Base-by-base conservation (phyloP, 2,888 invertebrate species). In the Cephus rjabovi region DNA sequence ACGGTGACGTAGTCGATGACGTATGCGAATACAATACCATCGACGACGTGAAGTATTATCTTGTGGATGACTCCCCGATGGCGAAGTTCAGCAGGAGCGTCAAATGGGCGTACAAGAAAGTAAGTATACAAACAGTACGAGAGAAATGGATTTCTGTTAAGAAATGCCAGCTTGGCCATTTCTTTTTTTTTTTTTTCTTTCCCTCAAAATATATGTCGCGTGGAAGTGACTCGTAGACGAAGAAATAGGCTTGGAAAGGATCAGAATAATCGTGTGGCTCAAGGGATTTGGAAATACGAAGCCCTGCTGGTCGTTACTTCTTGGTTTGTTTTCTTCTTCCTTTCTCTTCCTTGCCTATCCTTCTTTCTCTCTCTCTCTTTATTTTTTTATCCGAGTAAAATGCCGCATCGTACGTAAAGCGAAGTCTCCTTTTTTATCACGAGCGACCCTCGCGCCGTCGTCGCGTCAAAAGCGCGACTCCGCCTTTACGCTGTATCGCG, bases 81-180 rank as follows among this genome's bases (percentile, higher is more conserved):
- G 89, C 86, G 56, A 88, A 86, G 76, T 89, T 89, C 81, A 84
- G 86, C 37, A 84, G 87, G 11, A 86, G 87, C 85, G 83, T 86
- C 86, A 89, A 88, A 84, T 89, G 88, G 89, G 85, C 88, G 85
- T 87, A 87, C 83, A 87, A 89, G 83, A 89, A 89, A 86, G 90
- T 90, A 82, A 88, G 88, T 88, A 40, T 88, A 40, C 69, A 33
- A 37, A 31, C 31, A 76, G 70, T 77, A 68, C 68, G 12, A 40
- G 69, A 33, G 30, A 74, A 70, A 71, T 12, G 12, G 6, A 35
- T 40, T 34, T 34, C 11, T 34, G n/a, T 33, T 11, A 34, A 11
- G 35, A 30, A 23, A 33, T 30, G 34, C 12, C 12, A 37, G 12
- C 15, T 11, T 37, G 40, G 23, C 31, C 15, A 74, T 12, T 15